A percentile compares a stretch with the other conserved stretches of the same genome.
Conservation (phyloP, 2,113 vertebrate species). For the Xyrauchen texanus region DNA sequence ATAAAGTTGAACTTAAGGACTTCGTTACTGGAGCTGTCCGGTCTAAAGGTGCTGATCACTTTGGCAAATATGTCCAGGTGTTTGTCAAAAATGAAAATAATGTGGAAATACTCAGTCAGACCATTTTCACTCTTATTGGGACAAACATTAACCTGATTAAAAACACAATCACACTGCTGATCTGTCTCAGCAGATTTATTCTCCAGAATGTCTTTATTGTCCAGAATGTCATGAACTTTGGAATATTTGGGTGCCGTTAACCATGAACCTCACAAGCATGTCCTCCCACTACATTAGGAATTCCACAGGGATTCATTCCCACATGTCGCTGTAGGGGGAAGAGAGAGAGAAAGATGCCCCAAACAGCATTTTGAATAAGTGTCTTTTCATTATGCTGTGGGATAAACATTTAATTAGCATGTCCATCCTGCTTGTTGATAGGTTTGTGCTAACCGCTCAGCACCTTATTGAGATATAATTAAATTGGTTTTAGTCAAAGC, state of each 20-base stretch:
- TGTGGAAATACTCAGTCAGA: no score
- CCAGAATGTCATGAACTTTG: slow-evolving; percentile 64
- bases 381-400: slow-evolving; percentile 70
- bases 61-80: no score
- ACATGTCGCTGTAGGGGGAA: slow-evolving; percentile 66
- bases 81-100: no score
- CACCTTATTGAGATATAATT: slow-evolving; percentile 79
- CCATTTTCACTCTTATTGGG: no score
- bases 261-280: slow-evolving; percentile 59
- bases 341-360: slow-evolving; percentile 71
- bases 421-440: slow-evolving; percentile 76
- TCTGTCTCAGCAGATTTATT: slow-evolving; percentile 64
- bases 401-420: slow-evolving; percentile 81
- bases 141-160: no score
- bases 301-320: slow-evolving; percentile 73
- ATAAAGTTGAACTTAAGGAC: no score
- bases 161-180: no score
- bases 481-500: slow-evolving; percentile 75
- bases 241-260: slow-evolving; percentile 70
- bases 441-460: slow-evolving; percentile 76
- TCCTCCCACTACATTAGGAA: slow-evolving; percentile 70
- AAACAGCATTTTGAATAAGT: slow-evolving; percentile 77
- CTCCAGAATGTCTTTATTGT: slow-evolving; percentile 61
- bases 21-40: no score
- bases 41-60: no score